A percentile compares a stretch with the other conserved stretches of the same genome.
These are phyloP conservation scores for Marisa cornuarietis DNA, from an alignment of 1,140 invertebrate species.

Conservation along the genomic window DNA sequence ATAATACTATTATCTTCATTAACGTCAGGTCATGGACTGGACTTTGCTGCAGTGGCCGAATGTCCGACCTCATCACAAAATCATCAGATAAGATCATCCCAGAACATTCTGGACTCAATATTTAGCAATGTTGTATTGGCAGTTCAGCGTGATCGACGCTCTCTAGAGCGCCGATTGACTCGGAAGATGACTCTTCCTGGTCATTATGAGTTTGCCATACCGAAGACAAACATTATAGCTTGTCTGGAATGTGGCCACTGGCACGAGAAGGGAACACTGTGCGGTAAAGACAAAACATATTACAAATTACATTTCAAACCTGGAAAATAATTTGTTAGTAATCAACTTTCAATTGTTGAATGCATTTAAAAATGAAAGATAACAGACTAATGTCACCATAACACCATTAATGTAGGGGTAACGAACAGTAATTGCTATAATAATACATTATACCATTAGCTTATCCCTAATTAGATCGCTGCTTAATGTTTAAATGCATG, in stretches of 20 bases:
- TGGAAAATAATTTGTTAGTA: no score
- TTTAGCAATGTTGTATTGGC: constrained; percentile 75
- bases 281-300: constrained; percentile 73
- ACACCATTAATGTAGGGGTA: no score
- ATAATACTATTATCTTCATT: not conserved
- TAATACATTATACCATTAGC: no score
- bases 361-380: no score
- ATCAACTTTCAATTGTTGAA: no score
- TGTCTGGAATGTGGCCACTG: constrained; percentile 84
- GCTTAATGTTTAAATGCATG: no score
- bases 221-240: constrained; percentile 78
- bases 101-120: constrained; percentile 32
- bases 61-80: not conserved
- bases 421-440: no score
- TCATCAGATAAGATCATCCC: not conserved
- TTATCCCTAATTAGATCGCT: no score
- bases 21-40: not conserved
- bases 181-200: constrained; percentile 76
- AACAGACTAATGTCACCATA: no score
- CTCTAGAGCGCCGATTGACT: constrained; percentile 77
- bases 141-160: constrained; percentile 80
- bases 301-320: not conserved
- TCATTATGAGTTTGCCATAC: constrained; percentile 75
- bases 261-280: constrained; percentile 79
- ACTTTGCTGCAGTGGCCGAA: not conserved